These are phyloP conservation scores for Drosophila yooni DNA, from an alignment of 2,888 invertebrate genomes.

Conservation along the genomic window DNA sequence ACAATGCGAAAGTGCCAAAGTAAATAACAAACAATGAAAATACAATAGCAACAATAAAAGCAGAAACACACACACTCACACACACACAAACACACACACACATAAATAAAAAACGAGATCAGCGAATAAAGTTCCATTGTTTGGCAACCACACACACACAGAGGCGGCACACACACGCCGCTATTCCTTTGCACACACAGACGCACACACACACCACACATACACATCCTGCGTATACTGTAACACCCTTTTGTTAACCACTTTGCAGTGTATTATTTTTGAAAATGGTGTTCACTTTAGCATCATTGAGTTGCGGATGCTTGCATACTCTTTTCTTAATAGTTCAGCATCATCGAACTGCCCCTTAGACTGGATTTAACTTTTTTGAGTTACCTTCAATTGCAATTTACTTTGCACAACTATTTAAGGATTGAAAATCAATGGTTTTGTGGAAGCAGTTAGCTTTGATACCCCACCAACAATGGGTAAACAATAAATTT, in stretches of 20 bases:
- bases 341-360: background rate
- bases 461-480: slow-evolving; percentile 8
- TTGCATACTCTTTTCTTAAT: slow-evolving; percentile 14
- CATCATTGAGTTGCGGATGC: background rate
- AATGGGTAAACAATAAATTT: slow-evolving; percentile 36
- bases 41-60: slow-evolving; percentile 67
- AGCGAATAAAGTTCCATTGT: slow-evolving; percentile 78
- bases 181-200: slow-evolving; percentile 19
- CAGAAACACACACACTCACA: slow-evolving; percentile 9
- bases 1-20: slow-evolving; percentile 78
- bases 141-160: slow-evolving; percentile 49
- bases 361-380: background rate
- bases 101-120: slow-evolving; percentile 33
- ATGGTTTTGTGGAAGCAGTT: background rate
- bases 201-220: background rate
- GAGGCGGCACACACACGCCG: slow-evolving; percentile 30
- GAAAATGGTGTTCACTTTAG: slow-evolving; percentile 10
- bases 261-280: slow-evolving; percentile 41
- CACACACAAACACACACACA: background rate
- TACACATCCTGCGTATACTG: slow-evolving; percentile 8
- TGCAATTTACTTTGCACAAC: background rate
- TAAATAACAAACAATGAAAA: slow-evolving; percentile 80
- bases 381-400: background rate
- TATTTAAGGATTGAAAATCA: background rate
- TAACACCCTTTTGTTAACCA: slow-evolving; percentile 38